These are phyloP conservation scores for Lepilemur septentrionalis DNA, from an alignment of 2,797 vertebrate genomes.

Conservation along the genomic window DNA sequence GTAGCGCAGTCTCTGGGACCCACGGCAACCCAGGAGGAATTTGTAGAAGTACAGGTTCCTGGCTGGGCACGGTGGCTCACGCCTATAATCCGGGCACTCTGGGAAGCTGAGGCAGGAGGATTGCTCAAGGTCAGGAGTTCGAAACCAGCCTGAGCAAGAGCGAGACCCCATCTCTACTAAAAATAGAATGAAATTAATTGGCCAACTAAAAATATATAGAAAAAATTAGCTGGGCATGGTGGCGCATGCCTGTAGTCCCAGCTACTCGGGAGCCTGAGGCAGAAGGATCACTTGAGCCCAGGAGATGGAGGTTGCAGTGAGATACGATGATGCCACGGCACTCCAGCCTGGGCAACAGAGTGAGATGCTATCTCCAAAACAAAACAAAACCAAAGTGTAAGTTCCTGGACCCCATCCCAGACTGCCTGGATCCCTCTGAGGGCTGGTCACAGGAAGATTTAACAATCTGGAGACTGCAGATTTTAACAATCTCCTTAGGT, in stretches of 20 bases:
- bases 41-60: not conserved
- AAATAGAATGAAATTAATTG: no score
- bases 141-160: no score
- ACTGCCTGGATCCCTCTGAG: not conserved
- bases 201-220: no score
- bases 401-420: not conserved
- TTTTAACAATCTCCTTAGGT: not conserved
- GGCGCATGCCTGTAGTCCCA: not conserved
- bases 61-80: no score
- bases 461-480: not conserved
- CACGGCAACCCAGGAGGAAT: not conserved
- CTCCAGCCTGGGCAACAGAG: not conserved
- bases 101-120: no score
- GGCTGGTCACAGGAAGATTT: not conserved
- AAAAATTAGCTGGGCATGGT: no score
- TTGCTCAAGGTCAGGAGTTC: no score
- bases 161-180: no score
- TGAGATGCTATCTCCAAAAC: not conserved
- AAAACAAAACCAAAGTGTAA: not conserved
- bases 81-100: no score
- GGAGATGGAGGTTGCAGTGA: not conserved
- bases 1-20: not conserved
- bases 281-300: not conserved
- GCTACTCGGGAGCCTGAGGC: not conserved
- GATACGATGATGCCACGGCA: not conserved